A percentile compares a stretch with the other conserved stretches of the same genome.
phyloP scores from a whole-genome alignment of 2,888 invertebrate genomes.

The Augochlorella aurata region DNA sequence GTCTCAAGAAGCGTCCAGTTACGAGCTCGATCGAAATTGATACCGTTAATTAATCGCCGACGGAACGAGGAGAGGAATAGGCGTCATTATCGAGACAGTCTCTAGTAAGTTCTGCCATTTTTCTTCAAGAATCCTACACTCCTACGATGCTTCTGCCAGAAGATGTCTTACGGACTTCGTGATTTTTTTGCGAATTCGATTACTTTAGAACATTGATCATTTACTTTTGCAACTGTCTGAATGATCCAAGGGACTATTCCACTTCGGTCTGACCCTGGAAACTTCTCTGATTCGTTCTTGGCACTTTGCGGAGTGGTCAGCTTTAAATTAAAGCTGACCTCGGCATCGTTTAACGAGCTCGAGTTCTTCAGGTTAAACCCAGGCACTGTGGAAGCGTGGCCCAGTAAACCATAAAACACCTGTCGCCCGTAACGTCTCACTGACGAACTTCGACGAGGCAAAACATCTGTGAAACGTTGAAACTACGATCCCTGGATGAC shows the following conservation, averaged over 20 bases:
- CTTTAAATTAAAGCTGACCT: slow-evolving; percentile 63
- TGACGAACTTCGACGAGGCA: not conserved
- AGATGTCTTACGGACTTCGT: no score
- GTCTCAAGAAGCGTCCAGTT: not conserved
- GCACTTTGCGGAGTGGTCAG: slow-evolving; percentile 47
- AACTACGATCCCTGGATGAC: not conserved
- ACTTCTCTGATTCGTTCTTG: slow-evolving; percentile 55
- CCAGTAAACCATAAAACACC: slow-evolving; percentile 4
- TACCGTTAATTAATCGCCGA: slow-evolving; percentile 53
- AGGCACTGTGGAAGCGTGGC: slow-evolving; percentile 18
- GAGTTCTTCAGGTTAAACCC: slow-evolving; percentile 47
- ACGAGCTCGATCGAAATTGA: slow-evolving; percentile 49
- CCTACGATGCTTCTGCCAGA: no score
- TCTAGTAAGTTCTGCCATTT: not conserved
- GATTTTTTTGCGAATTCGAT: no score
- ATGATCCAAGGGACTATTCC: slow-evolving; percentile 7
- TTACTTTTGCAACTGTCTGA: not conserved
- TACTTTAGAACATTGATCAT: not conserved
- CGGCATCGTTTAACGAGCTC: slow-evolving; percentile 37
- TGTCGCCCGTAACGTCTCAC: not conserved
- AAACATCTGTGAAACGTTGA: not conserved
- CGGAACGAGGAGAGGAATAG: slow-evolving; percentile 47
- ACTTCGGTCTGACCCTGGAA: slow-evolving; percentile 4
- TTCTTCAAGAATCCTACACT: no score
- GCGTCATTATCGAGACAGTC: slow-evolving; percentile 46